Conservation (phyloP, 1,140 invertebrate genomes). For the Samia ricini region DNA sequence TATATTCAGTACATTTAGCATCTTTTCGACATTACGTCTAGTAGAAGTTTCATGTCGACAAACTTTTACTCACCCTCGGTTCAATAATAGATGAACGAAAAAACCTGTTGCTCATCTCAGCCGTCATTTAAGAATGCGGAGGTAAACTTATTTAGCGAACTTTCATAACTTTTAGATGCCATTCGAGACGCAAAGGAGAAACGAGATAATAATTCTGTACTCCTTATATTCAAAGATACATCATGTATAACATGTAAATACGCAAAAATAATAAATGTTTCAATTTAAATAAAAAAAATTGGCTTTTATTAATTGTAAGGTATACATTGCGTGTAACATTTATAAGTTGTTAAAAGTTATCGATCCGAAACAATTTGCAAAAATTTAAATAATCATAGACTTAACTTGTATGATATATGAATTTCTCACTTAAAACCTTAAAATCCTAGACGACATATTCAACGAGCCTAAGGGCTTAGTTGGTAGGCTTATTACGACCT, state of each 20-base stretch:
- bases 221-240: too few relatives aligned
- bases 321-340: too few relatives aligned
- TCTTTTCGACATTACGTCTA: background rate
- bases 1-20: too few relatives aligned
- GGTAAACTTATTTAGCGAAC: background rate
- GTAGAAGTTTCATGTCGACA: background rate
- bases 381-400: background rate
- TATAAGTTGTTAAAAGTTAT: too few relatives aligned
- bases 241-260: too few relatives aligned
- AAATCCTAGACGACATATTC: background rate
- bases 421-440: background rate
- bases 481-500: background rate
- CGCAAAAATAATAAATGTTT: too few relatives aligned
- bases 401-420: background rate
- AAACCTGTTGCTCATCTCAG: background rate
- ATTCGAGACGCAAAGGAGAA: background rate
- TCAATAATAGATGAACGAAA: conserved; percentile 1
- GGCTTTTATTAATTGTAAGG: background rate
- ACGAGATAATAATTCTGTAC: too few relatives aligned
- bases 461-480: background rate
- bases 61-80: background rate
- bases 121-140: background rate
- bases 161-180: background rate
- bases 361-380: too few relatives aligned
- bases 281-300: background rate